Evolutionary conservation across 2,797 vertebrate species (phyloP), one percentile per base, ranked within the genome.

Genomic region (Hipposideros larvatus): DNA sequence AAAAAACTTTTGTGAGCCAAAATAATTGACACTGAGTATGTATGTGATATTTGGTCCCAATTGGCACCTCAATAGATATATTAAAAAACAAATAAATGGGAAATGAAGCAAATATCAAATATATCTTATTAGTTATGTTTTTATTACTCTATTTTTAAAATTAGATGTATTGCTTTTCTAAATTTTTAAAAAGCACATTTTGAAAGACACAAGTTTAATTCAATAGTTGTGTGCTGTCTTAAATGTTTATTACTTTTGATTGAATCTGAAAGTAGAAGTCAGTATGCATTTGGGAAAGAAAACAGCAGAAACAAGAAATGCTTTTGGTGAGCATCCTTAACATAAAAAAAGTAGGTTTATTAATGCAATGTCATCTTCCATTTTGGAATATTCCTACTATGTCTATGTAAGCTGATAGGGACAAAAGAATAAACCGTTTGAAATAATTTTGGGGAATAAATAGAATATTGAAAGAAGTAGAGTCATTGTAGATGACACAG

Each of bases 221-320:
- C 74, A 82, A 65, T 84, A 51, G n/a, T 51, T 71, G 3, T 34
- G 24, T 74, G 31, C 51, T 78, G 59, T 92, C 46, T 92, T 92
- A 92, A 53, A 70, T 87, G 85, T 87, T 73, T 43, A 85, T 89
- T 79, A 70, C n/a, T 83, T 89, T 26, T 80, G 46, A 96, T 51
- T 83, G 74, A 89, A 37, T 73, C 68, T 79, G 71, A 95, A 91
- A 34, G 43, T 28, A 78, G 79, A 92, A 90, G 26, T 94, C 95
- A 95, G 26, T 10, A 21, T 46, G 22, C 37, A 77, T 95, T 94
- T 87, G 59, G 59, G 26, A 96, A 92, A 79, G 53, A 84, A 91
- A 88, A 55, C 31, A 80, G 34, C 51, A 87, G 37, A 75, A 94
- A 41, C 14, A 71, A 53, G 31, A 94, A 96, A 79, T 83, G 53